A percentile compares a stretch with the other conserved stretches of the same genome.
Conservation (phyloP, 1,140 invertebrate species). For the Drosophila ogumai region DNA sequence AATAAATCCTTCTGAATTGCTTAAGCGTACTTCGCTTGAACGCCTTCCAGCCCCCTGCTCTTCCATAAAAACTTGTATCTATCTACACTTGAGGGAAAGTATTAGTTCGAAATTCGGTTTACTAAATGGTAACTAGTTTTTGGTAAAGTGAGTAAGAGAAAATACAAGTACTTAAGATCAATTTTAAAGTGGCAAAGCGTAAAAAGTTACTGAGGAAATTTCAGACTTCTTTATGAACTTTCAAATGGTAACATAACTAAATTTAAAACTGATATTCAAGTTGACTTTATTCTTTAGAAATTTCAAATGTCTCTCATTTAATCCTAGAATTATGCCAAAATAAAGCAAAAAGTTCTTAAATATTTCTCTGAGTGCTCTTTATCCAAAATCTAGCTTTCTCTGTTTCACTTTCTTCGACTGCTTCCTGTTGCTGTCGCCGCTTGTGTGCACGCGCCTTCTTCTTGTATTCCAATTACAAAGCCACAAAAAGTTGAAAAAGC, state of each 20-base stretch:
- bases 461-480: conserved; percentile 82
- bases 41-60: conserved; percentile 44
- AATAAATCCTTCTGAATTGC: conserved; percentile 83
- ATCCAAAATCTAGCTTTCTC: conserved; percentile 10
- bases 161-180: background rate
- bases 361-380: conserved; percentile 25
- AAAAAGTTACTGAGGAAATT: background rate
- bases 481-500: conserved; percentile 83
- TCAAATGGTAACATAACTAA: background rate
- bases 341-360: background rate
- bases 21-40: conserved; percentile 73
- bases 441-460: conserved; percentile 57
- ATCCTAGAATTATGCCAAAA: background rate
- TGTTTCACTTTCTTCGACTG: conserved; percentile 41
- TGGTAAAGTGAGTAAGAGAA: background rate
- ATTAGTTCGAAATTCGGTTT: background rate
- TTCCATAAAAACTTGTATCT: conserved; percentile 13
- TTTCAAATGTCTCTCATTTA: background rate
- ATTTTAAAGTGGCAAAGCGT: background rate
- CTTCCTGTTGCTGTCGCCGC: conserved; percentile 72
- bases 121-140: background rate
- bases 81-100: conserved; percentile 16
- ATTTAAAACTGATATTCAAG: background rate
- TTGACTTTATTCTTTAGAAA: background rate
- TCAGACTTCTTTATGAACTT: too few relatives aligned